Percentiles rank a stretch among this genome's conserved stretches.
Evolutionary conservation across 1,140 invertebrate species (phyloP).

Genomic region (Dinoponera quadriceps): DNA sequence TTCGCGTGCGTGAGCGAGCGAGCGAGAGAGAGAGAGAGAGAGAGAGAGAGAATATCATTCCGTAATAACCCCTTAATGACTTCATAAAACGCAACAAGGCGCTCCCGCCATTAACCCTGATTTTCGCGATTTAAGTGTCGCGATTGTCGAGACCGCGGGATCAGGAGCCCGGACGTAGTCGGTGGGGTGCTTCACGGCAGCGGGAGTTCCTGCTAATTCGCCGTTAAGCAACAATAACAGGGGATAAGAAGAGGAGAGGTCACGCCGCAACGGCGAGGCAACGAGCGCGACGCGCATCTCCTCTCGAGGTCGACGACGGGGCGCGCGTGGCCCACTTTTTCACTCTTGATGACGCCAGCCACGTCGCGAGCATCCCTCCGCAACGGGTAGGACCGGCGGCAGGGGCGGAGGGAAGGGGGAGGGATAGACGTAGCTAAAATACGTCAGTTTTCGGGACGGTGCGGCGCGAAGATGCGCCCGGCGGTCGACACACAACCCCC

Average conservation of each 20-base stretch:
- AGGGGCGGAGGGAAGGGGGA: neutral
- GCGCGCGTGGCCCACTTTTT: slow-evolving; percentile 35
- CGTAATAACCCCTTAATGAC: slow-evolving; percentile 31
- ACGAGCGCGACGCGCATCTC: neutral
- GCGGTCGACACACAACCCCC: slow-evolving; percentile 37
- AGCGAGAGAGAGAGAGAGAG: too few species aligned
- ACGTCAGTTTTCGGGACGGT: slow-evolving; percentile 32
- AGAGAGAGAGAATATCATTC: neutral
- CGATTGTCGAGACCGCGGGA: neutral
- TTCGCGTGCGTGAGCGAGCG: neutral
- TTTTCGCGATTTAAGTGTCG: slow-evolving; percentile 32
- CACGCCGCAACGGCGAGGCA: neutral
- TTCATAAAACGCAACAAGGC: slow-evolving; percentile 30
- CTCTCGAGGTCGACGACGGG: slow-evolving; percentile 1
- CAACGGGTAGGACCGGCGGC: too few species aligned
- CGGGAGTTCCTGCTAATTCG: slow-evolving; percentile 6
- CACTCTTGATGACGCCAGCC: neutral
- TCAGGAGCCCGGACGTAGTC: neutral
- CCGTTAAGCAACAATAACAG: slow-evolving; percentile 14
- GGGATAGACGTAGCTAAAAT: neutral
- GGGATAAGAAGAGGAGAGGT: neutral
- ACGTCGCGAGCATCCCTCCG: neutral
- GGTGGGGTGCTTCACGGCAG: neutral
- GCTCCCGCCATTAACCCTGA: slow-evolving; percentile 35
- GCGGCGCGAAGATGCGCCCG: slow-evolving; percentile 15